Evolutionary conservation across 2,888 invertebrate genomes (phyloP), one percentile per base, ranked within the genome.

Genomic region (Electrophaes corylata): DNA sequence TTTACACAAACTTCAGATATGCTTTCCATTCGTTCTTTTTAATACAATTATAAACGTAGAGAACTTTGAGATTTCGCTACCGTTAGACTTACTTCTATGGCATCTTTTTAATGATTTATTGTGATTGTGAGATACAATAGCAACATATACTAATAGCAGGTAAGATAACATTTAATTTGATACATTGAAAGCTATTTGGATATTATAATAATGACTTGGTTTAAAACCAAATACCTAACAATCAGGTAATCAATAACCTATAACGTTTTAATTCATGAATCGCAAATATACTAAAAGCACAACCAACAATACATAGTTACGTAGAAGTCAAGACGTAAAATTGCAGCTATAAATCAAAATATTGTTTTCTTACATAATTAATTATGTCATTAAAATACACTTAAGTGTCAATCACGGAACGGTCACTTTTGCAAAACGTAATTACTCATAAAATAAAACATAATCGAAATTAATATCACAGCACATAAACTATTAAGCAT

Each of bases 381-480:
- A 35, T 3, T 37, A 12, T 33, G 8, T 75, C 60, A 72, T 79
- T 29, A 39, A 80, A 73, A 70, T n/a, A 16, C 16, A 37, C 37
- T 29, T 31, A 19, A 53, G 40, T 23, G 44, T 39, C 29, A 45
- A 40, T 45, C 52, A 39, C 33, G 43, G 14, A 20, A 48, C n/a
- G 3, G 26, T 45, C 26, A 19, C 40, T 23, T 70, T 58, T 57
- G 66, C 61, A 72, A 65, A 76, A 75, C 78, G 73, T 78, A 78
- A 78, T 76, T 78, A 75, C 72, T 73, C 73, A 73, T 81, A 80
- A 81, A 83, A 68, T 81, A 60, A 41, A 44, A 31, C 8, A 49
- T 43, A 82, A 81, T 79, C 76, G 75, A 84, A 79, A 84, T 74
- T 81, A 88, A 84, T 90, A 91, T 91, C 90, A 91, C 90, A 91